Evolutionary conservation across 1,140 invertebrate genomes (phyloP).

Genomic region (Neodiprion lecontei): DNA sequence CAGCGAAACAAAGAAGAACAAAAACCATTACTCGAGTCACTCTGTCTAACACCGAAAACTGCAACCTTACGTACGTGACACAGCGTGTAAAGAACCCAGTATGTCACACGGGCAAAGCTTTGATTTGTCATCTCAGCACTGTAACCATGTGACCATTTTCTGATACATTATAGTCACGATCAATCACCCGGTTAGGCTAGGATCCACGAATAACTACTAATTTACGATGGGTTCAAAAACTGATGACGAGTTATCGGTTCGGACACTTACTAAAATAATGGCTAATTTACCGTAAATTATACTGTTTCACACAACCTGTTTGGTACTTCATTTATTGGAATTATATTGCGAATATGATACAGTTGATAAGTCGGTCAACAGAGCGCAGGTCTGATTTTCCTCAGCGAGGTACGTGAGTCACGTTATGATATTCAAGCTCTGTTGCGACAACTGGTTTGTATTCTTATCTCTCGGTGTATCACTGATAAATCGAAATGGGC

Average conservation of each 20-base stretch:
- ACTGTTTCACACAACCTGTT: no score
- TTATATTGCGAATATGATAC: background rate
- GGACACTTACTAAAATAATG: no score
- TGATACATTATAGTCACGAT: background rate
- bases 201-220: no score
- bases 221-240: no score
- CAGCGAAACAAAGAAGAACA: background rate
- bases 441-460: background rate
- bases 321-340: background rate
- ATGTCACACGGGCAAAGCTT: background rate
- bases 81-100: background rate
- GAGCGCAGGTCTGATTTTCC: background rate
- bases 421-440: background rate
- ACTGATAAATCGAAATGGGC: constrained; percentile 5
- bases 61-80: background rate
- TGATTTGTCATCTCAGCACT: background rate
- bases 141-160: background rate
- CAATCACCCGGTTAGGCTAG: background rate
- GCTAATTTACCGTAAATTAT: no score
- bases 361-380: background rate
- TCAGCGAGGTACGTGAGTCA: background rate
- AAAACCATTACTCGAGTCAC: background rate
- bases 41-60: background rate
- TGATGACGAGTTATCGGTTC: no score
- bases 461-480: background rate